Percentiles rank a stretch among this genome's conserved stretches.
Conservation (phyloP, 2,888 invertebrate genomes). For the Drosophila mettleri region DNA sequence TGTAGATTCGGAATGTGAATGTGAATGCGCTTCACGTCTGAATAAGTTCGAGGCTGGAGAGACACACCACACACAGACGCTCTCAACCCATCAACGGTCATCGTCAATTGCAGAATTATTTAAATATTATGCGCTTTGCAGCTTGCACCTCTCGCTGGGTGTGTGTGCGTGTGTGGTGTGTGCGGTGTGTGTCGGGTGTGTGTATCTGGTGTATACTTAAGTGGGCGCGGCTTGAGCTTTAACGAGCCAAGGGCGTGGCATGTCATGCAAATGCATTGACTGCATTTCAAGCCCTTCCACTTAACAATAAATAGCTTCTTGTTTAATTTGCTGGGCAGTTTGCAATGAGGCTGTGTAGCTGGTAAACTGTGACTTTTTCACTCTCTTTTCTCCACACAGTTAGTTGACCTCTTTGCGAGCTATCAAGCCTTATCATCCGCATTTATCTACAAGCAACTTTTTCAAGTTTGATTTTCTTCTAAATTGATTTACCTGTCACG, state of each 20-base stretch:
- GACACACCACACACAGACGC: constrained; percentile 21
- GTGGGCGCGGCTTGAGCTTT: constrained; percentile 48
- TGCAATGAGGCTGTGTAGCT: not conserved
- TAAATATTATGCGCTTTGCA: constrained; percentile 50
- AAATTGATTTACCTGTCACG: constrained; percentile 4
- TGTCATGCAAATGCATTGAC: constrained; percentile 42
- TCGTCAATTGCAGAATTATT: constrained; percentile 48
- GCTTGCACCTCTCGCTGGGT: constrained; percentile 69
- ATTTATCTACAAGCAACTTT: not conserved
- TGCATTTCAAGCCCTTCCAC: constrained; percentile 17
- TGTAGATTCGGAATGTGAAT: constrained; percentile 40
- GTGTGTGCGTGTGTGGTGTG: constrained; percentile 49
- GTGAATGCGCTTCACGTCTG: constrained; percentile 74
- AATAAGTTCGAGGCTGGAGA: constrained; percentile 74
- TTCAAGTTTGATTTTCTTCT: not conserved
- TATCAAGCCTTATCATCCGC: not conserved
- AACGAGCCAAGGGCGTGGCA: constrained; percentile 57
- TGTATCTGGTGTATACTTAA: constrained; percentile 19
- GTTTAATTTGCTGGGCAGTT: constrained; percentile 2
- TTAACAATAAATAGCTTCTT: constrained; percentile 30
- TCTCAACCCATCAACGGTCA: constrained; percentile 32
- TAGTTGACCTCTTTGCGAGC: not conserved
- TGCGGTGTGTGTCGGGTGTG: constrained; percentile 35
- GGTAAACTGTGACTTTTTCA: not conserved
- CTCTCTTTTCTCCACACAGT: not conserved